Evolutionary conservation across 2,888 invertebrate genomes (phyloP).

Genomic region (Nasonia oneida): DNA sequence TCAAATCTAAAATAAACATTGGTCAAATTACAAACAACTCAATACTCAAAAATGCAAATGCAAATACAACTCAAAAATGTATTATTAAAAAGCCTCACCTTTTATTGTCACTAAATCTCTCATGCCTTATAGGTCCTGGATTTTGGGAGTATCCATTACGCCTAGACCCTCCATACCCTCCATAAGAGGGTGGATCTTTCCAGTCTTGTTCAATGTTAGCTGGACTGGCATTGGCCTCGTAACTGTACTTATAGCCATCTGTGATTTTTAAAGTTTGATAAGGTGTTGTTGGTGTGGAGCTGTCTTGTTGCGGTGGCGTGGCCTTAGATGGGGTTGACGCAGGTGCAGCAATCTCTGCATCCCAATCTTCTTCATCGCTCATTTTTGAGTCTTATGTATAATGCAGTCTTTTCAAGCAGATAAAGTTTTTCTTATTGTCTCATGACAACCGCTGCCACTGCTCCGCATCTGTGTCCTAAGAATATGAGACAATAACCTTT

Average conservation of each 20-base stretch:
- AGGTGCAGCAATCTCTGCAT: slow-evolving; percentile 19
- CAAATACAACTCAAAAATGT: background rate
- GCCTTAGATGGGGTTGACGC: slow-evolving; percentile 11
- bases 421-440: background rate
- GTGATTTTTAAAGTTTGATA: slow-evolving; percentile 58
- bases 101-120: slow-evolving; percentile 44
- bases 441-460: background rate
- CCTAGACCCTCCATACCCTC: slow-evolving; percentile 37
- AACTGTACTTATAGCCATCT: slow-evolving; percentile 62
- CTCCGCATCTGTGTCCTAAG: background rate
- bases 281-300: slow-evolving; percentile 22
- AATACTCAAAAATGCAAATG: background rate
- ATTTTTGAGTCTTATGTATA: slow-evolving; percentile 19
- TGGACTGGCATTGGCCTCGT: slow-evolving; percentile 60
- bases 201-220: slow-evolving; percentile 62
- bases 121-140: slow-evolving; percentile 9
- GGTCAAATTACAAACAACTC: background rate
- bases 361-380: slow-evolving; percentile 61
- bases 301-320: background rate
- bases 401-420: background rate
- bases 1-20: slow-evolving; percentile 50
- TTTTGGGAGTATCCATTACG: slow-evolving; percentile 52
- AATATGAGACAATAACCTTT: slow-evolving; percentile 10
- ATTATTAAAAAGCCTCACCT: slow-evolving; percentile 17
- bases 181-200: slow-evolving; percentile 56